Conservation (phyloP, 2,888 invertebrate species). For the Chelonus formosanus region DNA sequence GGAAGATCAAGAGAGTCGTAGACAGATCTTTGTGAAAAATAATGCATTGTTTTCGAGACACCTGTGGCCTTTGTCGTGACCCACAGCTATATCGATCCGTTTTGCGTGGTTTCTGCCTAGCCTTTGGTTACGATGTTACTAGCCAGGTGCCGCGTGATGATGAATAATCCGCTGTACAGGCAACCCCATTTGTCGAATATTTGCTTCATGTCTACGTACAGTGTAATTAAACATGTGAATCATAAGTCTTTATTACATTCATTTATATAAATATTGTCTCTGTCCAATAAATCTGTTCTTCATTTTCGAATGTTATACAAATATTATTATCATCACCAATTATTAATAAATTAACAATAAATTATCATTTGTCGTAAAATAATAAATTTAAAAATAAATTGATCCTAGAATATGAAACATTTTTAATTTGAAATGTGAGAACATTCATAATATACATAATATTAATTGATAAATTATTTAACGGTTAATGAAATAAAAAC, state of each 20-base stretch:
- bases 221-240: neutral
- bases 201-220: slow-evolving; percentile 23
- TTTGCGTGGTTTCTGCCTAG: slow-evolving; percentile 31
- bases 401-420: too few species aligned
- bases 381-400: neutral
- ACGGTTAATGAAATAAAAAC: too few species aligned
- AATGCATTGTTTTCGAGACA: slow-evolving; percentile 35
- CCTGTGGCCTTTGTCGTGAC: slow-evolving; percentile 37
- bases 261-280: neutral
- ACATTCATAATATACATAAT: too few species aligned
- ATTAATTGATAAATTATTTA: too few species aligned
- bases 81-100: slow-evolving; percentile 33
- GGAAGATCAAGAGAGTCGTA: too few species aligned
- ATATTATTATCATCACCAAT: neutral
- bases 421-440: too few species aligned
- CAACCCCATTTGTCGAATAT: slow-evolving; percentile 37
- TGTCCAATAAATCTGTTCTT: neutral
- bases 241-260: slow-evolving; percentile 10
- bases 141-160: slow-evolving; percentile 32
- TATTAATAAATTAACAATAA: too few species aligned
- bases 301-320: too few species aligned
- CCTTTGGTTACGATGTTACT: slow-evolving; percentile 30
- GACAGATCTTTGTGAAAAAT: slow-evolving; percentile 12
- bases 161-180: slow-evolving; percentile 31
- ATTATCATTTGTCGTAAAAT: neutral